phyloP scores from a whole-genome alignment of 2,888 invertebrate species.

The Heliconius aoede region DNA sequence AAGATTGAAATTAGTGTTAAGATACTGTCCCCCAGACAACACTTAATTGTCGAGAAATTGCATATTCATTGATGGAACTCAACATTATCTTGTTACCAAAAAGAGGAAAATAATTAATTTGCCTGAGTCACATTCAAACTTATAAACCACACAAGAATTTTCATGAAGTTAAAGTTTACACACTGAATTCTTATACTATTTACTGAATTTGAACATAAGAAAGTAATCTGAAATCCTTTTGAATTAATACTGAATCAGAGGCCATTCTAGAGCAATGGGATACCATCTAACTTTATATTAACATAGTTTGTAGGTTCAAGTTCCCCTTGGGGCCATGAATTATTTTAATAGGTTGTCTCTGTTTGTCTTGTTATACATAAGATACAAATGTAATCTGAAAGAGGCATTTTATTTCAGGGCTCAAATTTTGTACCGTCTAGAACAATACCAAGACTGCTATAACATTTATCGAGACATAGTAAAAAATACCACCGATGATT shows the following conservation, averaged over 20 bases:
- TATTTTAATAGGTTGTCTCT: not conserved
- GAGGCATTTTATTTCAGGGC: constrained; percentile 78
- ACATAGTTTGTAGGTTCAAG: too few relatives aligned
- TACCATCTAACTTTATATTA: too few relatives aligned
- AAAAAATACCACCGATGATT: constrained; percentile 96
- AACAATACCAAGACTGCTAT: constrained; percentile 93
- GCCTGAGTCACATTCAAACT: too few relatives aligned
- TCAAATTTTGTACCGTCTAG: constrained; percentile 94
- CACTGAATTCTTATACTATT: not conserved
- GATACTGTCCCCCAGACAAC: not conserved
- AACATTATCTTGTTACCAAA: too few relatives aligned
- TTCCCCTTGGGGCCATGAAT: too few relatives aligned
- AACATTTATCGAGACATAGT: constrained; percentile 93
- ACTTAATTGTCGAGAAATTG: too few relatives aligned
- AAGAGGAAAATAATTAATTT: too few relatives aligned
- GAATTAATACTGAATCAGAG: too few relatives aligned
- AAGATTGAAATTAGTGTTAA: not conserved
- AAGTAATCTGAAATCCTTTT: too few relatives aligned
- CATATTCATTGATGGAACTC: not conserved
- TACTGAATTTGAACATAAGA: too few relatives aligned
- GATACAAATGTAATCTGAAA: not conserved
- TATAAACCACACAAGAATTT: too few relatives aligned
- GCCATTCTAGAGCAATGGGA: too few relatives aligned
- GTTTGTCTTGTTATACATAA: not conserved
- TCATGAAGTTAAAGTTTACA: not conserved